These are phyloP conservation scores for Hippocampus guttulatus DNA, from an alignment of 2,113 vertebrate genomes.

Conservation along the genomic window DNA sequence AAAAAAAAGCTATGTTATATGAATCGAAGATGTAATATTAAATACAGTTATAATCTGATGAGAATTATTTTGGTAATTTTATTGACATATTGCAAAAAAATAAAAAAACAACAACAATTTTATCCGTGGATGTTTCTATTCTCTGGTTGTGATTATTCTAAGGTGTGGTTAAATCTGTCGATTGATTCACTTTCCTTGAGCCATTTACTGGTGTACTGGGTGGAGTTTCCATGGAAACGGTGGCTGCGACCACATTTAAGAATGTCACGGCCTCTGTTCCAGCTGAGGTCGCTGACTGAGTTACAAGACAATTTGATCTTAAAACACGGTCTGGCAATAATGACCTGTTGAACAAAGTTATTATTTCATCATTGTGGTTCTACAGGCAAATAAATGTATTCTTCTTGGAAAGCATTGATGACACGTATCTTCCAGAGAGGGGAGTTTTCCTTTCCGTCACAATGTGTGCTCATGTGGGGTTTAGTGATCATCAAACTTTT, in stretches of 20 bases:
- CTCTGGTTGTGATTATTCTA: constrained; percentile 16
- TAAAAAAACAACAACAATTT: neutral
- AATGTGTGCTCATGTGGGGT: too few species aligned
- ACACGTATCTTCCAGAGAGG: neutral
- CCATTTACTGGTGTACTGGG: constrained; percentile 19
- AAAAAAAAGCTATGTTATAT: too few species aligned
- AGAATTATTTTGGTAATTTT: too few species aligned
- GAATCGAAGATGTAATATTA: too few species aligned
- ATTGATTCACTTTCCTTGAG: neutral
- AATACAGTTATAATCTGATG: too few species aligned
- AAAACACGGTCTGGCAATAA: constrained; percentile 11
- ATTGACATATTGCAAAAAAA: too few species aligned
- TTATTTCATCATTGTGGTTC: neutral
- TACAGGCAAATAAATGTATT: neutral
- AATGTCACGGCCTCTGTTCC: constrained; percentile 35
- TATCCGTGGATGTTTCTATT: neutral
- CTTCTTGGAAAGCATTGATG: neutral
- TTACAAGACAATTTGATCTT: constrained; percentile 36
- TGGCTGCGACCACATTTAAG: constrained; percentile 20
- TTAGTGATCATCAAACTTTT: too few species aligned
- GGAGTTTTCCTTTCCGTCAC: neutral
- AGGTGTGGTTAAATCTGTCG: constrained; percentile 10
- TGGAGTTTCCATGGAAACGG: constrained; percentile 60
- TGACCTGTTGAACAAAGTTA: neutral
- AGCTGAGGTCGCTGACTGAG: constrained; percentile 38